Conservation (phyloP, 2,888 invertebrate species). For the Stenodera caucasica region DNA sequence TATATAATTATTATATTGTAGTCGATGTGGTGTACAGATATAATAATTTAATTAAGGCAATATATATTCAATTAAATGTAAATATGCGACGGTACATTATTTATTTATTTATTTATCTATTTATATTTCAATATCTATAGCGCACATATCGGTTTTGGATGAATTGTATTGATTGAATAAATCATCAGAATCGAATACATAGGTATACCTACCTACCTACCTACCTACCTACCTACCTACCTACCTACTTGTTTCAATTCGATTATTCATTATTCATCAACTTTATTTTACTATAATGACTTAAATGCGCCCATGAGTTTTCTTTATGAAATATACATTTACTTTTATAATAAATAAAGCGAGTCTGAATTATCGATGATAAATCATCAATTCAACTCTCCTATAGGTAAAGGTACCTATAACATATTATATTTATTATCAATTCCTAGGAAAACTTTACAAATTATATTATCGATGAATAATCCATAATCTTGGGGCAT, state of each 20-base stretch:
- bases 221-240: too few relatives aligned
- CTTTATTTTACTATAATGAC: conserved; percentile 34
- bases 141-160: too few relatives aligned
- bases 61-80: conserved; percentile 46
- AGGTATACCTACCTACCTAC: too few relatives aligned
- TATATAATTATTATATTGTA: conserved; percentile 55
- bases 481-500: conserved; percentile 18
- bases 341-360: conserved; percentile 24
- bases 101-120: conserved; percentile 40
- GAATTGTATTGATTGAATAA: conserved; percentile 39
- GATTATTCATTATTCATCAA: conserved; percentile 29
- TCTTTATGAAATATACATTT: conserved; percentile 25
- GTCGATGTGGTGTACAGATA: conserved; percentile 43
- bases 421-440: conserved; percentile 30
- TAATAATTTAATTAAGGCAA: conserved; percentile 51
- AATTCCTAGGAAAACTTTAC: conserved; percentile 28
- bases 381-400: conserved; percentile 8
- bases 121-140: conserved; percentile 20
- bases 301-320: conserved; percentile 31
- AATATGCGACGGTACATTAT: conserved; percentile 36
- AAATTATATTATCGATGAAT: conserved; percentile 27
- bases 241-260: conserved; percentile 23
- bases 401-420: conserved; percentile 13
- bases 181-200: conserved; percentile 38
- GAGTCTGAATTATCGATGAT: conserved; percentile 5